phyloP scores from a whole-genome alignment of 1,140 invertebrate species.

The Drosophila lini region DNA sequence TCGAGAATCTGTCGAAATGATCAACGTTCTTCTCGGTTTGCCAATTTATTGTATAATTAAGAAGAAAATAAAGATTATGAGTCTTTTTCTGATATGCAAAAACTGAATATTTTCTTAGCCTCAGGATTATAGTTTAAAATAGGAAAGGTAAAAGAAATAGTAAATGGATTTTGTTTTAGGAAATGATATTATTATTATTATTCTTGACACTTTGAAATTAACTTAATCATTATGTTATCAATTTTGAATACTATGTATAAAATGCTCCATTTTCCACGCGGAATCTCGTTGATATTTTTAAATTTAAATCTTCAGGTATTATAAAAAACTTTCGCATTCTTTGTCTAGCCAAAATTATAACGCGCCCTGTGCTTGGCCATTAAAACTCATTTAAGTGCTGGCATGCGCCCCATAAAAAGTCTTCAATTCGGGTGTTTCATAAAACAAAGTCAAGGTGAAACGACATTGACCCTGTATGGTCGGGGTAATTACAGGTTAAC shows the following conservation, averaged over 20 bases:
- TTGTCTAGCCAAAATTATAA: constrained; percentile 33
- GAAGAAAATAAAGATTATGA: constrained; percentile 7
- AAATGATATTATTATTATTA: not conserved
- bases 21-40: not conserved
- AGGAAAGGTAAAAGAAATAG: not conserved
- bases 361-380: constrained; percentile 24
- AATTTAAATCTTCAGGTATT: constrained; percentile 21
- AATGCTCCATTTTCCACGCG: not conserved
- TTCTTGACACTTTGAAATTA: not conserved
- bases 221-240: not conserved
- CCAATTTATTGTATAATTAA: constrained; percentile 7
- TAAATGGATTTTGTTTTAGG: no score
- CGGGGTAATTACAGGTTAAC: constrained; percentile 58
- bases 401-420: constrained; percentile 61
- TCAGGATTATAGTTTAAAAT: not conserved
- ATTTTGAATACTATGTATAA: not conserved
- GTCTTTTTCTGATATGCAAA: not conserved
- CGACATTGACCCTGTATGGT: constrained; percentile 23
- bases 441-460: constrained; percentile 56
- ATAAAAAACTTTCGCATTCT: constrained; percentile 25
- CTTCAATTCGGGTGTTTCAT: constrained; percentile 23
- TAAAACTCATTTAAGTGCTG: constrained; percentile 72
- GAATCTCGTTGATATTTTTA: not conserved
- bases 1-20: constrained; percentile 11
- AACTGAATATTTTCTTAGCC: not conserved